A percentile compares a stretch with the other conserved stretches of the same genome.
Conservation (phyloP, 1,140 invertebrate genomes). For the Antheraea pernyi region DNA sequence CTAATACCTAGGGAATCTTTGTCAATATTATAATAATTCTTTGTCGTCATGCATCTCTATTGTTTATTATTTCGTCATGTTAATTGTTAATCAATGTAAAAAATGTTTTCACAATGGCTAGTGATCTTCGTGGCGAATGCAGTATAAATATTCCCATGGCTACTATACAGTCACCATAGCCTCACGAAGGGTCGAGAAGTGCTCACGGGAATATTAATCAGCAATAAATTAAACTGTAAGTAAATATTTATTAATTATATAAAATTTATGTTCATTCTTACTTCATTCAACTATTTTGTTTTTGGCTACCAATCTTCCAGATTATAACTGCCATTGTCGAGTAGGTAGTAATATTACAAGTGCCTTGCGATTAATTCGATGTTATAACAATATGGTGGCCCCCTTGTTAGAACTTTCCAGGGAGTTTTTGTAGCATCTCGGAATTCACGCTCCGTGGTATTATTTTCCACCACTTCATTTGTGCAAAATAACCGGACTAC, state of each 20-base stretch:
- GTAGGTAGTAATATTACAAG: too few relatives aligned
- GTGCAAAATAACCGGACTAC: too few relatives aligned
- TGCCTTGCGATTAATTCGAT: too few relatives aligned
- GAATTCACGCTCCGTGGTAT: too few relatives aligned
- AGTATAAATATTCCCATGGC: constrained; percentile 55
- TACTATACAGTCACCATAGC: constrained; percentile 37
- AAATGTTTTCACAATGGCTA: constrained; percentile 40
- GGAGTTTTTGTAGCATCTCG: too few relatives aligned
- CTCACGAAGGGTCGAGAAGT: constrained; percentile 32
- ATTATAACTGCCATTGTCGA: too few relatives aligned
- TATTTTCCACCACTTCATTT: too few relatives aligned
- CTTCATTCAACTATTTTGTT: not conserved
- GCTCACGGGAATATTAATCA: constrained; percentile 18
- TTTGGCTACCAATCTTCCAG: too few relatives aligned
- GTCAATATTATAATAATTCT: constrained; percentile 9
- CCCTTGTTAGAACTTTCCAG: too few relatives aligned
- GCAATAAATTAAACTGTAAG: constrained; percentile 15
- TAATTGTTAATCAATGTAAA: constrained; percentile 22
- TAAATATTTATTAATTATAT: not conserved
- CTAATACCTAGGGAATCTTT: not conserved
- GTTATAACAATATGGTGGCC: too few relatives aligned
- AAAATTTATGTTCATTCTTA: not conserved
- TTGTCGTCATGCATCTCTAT: constrained; percentile 20
- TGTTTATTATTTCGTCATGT: constrained; percentile 26
- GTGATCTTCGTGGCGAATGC: constrained; percentile 34